Evolutionary conservation across 2,113 vertebrate genomes (phyloP), one percentile per base, ranked within the genome.

Genomic region (Cavia aperea): DNA sequence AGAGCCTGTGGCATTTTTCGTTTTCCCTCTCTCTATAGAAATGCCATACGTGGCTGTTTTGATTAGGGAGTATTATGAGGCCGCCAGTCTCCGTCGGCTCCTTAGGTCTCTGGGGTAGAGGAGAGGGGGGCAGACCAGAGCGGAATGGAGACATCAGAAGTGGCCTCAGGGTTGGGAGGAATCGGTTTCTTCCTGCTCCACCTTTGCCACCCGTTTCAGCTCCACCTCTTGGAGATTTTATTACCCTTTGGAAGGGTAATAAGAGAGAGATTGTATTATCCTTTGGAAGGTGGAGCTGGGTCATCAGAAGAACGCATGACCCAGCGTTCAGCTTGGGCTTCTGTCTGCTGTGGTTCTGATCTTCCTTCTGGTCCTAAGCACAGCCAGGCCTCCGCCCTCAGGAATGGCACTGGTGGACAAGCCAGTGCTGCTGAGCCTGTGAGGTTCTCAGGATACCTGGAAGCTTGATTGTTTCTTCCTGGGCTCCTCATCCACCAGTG

Each of bases 401-500:
- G 89, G 58, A 58, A 66, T 1, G 7, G 81, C 56, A 24, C 54
- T 36, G 63, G 7, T 4, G 12, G 90, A 51, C 51, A 29, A 54
- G 58, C 81, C 9, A 23, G 24, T 4, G 18, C 19, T 66, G 5
- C 56, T 29, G 75, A 26, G 60, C 49, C 43, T 24, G 1, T 16
- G 49, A 36, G 13, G 33, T n/a, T 46, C 39, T 62, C 26, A 7
- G 83, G 65, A 31, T 29, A 33, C 39, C 46, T 16, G 31, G 75
- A 10, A 16, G 21, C 65, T 54, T 33, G 63, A 2, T 14, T 62
- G 36, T 43, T 3, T 54, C 31, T 11, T 62, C 75, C 36, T 9
- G 1, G 1, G 7, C 49, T n/a, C 70, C 36, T 23, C 31, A 49
- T 18, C 36, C 33, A 0, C 29, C 0, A 0, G 0, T 0, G 5